These are phyloP conservation scores for Ridgeia piscesae DNA, from an alignment of 1,140 invertebrate species.

Conservation along the genomic window DNA sequence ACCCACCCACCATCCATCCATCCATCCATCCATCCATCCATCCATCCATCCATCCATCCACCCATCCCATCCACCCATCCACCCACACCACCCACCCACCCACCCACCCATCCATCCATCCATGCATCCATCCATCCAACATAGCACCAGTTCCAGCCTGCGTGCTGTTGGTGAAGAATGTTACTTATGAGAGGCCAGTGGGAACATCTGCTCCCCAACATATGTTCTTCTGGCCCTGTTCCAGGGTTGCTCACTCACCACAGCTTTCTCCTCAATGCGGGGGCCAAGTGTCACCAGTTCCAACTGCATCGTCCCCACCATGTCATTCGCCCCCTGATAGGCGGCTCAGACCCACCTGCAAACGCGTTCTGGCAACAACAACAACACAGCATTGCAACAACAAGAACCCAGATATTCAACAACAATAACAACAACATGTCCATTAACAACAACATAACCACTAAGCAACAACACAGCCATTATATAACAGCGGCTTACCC, in stretches of 20 bases:
- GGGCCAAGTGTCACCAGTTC: constrained; percentile 51
- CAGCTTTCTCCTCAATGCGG: constrained; percentile 52
- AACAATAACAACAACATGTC: neutral
- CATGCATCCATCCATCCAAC: no score
- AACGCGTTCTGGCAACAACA: constrained; percentile 40
- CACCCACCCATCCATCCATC: no score
- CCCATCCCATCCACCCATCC: no score
- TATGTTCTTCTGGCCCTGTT: constrained; percentile 44
- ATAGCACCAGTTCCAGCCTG: neutral
- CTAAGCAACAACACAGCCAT: neutral
- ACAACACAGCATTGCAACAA: neutral
- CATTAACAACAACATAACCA: neutral
- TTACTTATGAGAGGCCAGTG: no score
- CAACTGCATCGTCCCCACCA: constrained; percentile 55
- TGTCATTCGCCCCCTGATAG: constrained; percentile 52
- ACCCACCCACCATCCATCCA: no score
- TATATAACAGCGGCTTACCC: neutral
- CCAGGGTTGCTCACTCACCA: constrained; percentile 52
- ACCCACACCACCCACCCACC: no score
- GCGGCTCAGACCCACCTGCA: constrained; percentile 49
- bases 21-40: no score
- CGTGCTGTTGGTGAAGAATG: no score
- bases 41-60: no score
- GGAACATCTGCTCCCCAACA: constrained; percentile 38
- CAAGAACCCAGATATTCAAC: neutral